phyloP scores from a whole-genome alignment of 2,113 vertebrate species.

The Marmota monax region DNA sequence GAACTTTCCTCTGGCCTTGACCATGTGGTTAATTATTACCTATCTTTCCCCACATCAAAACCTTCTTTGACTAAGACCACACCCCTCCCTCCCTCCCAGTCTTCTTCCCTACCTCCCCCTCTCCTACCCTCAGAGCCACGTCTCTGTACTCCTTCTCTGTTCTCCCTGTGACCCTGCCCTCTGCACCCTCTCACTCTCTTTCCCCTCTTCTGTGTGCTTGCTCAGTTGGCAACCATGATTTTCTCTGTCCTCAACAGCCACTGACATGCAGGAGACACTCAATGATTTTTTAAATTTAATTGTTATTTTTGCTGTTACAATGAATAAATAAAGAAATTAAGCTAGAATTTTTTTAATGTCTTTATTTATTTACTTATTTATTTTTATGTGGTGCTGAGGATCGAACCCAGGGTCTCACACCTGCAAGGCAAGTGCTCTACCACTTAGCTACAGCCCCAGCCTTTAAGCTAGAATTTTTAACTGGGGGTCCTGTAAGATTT shows the following conservation, averaged over 20 bases:
- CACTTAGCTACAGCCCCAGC: too few species aligned
- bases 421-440: too few species aligned
- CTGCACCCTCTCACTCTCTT: neutral
- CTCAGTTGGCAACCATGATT: neutral
- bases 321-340: neutral
- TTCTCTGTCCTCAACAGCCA: neutral
- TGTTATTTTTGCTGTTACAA: neutral
- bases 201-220: neutral
- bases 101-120: neutral
- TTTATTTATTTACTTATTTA: too few species aligned
- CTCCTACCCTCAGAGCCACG: neutral
- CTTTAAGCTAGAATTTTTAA: constrained; percentile 1
- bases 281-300: neutral
- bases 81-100: fast-evolving
- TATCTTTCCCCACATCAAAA: neutral
- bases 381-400: too few species aligned
- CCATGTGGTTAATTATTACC: constrained; percentile 30
- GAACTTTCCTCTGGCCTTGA: constrained; percentile 18
- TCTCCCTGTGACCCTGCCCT: neutral
- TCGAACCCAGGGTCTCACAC: too few species aligned
- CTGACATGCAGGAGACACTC: neutral
- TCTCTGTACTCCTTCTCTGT: neutral
- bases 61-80: neutral
- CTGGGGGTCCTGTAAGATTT: neutral
- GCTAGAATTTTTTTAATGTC: neutral